These are phyloP conservation scores for Diplazon laetatorius DNA, from an alignment of 2,888 invertebrate genomes.

Conservation along the genomic window DNA sequence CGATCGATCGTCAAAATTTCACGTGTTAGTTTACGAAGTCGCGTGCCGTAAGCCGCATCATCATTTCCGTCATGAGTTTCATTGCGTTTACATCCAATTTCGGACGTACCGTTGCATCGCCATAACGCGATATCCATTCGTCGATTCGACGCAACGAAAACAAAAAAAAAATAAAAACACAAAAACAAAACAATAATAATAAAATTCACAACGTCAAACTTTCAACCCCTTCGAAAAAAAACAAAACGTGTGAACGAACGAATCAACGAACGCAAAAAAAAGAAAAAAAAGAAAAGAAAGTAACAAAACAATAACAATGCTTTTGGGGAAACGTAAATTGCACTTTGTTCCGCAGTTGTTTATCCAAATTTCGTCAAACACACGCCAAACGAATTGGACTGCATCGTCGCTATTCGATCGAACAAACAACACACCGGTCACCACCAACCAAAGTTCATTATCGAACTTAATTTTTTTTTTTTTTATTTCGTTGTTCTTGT, in stretches of 20 bases:
- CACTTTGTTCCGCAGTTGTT: no score
- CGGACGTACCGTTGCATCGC: neutral
- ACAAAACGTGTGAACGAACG: no score
- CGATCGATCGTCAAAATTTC: slow-evolving; percentile 60
- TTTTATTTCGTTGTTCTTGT: neutral
- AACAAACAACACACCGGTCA: no score
- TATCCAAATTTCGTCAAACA: no score
- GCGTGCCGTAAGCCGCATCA: slow-evolving; percentile 29
- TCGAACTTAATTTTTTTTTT: neutral
- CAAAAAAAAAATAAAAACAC: neutral
- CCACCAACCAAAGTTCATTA: no score
- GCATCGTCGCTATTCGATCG: slow-evolving; percentile 31
- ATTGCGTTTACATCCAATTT: slow-evolving; percentile 7
- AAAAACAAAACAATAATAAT: slow-evolving; percentile 1
- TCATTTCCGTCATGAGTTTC: slow-evolving; percentile 12
- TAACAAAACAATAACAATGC: neutral
- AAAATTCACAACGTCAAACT: neutral
- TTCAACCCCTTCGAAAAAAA: no score
- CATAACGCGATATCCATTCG: slow-evolving; percentile 42
- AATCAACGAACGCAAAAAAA: neutral
- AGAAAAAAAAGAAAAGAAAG: neutral
- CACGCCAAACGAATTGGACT: slow-evolving; percentile 48
- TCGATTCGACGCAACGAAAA: neutral
- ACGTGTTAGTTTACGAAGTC: slow-evolving; percentile 51
- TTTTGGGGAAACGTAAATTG: no score